Percentiles rank a stretch among this genome's conserved stretches.
phyloP scores from a whole-genome alignment of 2,888 invertebrate species.

The Drosophila affinis region DNA sequence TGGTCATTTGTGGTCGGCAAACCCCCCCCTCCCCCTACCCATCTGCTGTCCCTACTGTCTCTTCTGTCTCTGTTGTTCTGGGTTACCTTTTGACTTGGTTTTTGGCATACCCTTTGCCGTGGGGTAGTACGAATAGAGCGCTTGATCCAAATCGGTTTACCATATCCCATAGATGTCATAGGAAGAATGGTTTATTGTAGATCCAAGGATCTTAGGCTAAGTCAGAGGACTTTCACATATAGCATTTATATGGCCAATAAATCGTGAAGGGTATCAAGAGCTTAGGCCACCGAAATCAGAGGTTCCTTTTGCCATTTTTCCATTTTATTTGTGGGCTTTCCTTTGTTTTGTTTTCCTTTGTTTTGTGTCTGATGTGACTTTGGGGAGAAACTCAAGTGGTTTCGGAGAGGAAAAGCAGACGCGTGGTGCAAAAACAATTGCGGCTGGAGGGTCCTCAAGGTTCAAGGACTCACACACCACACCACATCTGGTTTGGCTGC shows the following conservation, averaged over 20 bases:
- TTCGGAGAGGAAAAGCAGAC: not conserved
- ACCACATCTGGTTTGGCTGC: conserved; percentile 48
- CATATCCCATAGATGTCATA: too few relatives aligned
- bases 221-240: not conserved
- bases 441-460: conserved; percentile 50
- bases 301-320: conserved; percentile 21
- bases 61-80: conserved; percentile 30
- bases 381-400: conserved; percentile 36
- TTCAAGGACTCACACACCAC: conserved; percentile 67
- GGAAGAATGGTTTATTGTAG: too few relatives aligned
- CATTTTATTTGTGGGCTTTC: conserved; percentile 31
- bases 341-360: conserved; percentile 16
- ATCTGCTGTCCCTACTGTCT: too few relatives aligned
- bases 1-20: conserved; percentile 33
- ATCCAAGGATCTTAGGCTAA: not conserved
- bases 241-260: not conserved
- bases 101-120: not conserved
- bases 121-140: not conserved
- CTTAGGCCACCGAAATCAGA: conserved; percentile 11
- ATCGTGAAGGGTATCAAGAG: not conserved
- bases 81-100: conserved; percentile 38
- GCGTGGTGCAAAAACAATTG: conserved; percentile 1
- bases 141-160: too few relatives aligned
- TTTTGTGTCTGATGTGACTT: conserved; percentile 49
- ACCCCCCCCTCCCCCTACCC: not conserved